phyloP scores from a whole-genome alignment of 2,113 vertebrate species.

The Nyctereutes procyonoides region DNA sequence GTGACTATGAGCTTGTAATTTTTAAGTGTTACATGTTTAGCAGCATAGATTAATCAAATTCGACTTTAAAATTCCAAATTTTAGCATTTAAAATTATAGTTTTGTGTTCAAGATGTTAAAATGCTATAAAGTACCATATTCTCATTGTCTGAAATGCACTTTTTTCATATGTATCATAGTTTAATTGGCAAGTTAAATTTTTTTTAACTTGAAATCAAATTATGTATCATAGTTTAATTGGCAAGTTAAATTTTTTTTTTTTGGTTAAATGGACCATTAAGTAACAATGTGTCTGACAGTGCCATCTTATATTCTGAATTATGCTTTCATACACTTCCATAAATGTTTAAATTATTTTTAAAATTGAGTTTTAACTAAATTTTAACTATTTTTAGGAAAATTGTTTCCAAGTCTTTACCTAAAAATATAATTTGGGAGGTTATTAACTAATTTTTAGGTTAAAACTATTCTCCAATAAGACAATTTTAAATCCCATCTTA shows the following conservation, averaged over 20 bases:
- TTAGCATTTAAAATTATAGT: not conserved
- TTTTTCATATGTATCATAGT: constrained; percentile 45
- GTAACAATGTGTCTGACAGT: not conserved
- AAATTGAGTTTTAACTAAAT: constrained; percentile 51
- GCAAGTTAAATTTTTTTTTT: not conserved
- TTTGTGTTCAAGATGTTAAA: constrained; percentile 44
- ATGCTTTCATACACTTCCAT: not conserved
- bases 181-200: not conserved
- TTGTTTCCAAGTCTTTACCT: not conserved
- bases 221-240: constrained; percentile 43
- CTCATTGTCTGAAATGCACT: not conserved
- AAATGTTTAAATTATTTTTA: constrained; percentile 39
- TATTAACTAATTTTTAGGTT: not conserved
- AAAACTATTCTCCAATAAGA: constrained; percentile 46
- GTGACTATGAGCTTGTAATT: constrained; percentile 30
- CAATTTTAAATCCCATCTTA: constrained; percentile 27
- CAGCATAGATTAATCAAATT: not conserved
- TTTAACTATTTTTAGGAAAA: constrained; percentile 33
- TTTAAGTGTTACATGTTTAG: constrained; percentile 29
- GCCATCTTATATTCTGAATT: constrained; percentile 48
- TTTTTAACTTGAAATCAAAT: too few relatives aligned
- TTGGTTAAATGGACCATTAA: not conserved
- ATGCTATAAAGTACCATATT: not conserved
- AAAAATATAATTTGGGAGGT: constrained; percentile 33
- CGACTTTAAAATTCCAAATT: not conserved